Evolutionary conservation across 53 echinoderm and acorn worm species (phyloP).

Genomic region (Crossaster papposus): DNA sequence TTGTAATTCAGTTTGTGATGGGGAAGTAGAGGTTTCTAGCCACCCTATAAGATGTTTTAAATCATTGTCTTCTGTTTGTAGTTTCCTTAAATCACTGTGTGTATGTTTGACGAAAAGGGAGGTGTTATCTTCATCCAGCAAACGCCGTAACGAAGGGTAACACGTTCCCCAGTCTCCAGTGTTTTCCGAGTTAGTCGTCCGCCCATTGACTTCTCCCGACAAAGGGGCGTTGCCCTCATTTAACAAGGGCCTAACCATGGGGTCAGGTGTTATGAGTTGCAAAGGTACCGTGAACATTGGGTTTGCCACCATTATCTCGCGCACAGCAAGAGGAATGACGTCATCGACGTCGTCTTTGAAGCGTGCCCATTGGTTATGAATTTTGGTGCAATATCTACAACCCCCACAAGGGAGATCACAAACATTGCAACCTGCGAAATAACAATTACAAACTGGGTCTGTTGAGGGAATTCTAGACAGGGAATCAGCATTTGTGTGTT

Average conservation of each 20-base stretch:
- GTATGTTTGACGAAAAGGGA: neutral
- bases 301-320: too few species aligned
- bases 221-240: neutral
- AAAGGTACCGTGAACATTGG: too few species aligned
- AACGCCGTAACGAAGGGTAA: neutral
- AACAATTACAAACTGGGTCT: too few species aligned
- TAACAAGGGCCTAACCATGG: neutral
- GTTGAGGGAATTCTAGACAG: too few species aligned
- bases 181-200: neutral
- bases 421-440: too few species aligned
- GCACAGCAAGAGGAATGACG: too few species aligned
- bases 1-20: neutral
- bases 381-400: too few species aligned
- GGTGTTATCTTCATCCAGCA: neutral
- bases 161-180: neutral
- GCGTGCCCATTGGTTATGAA: too few species aligned
- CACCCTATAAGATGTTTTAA: conserved; percentile 5
- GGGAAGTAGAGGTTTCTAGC: neutral
- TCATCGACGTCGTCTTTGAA: too few species aligned
- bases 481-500: too few species aligned
- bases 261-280: too few species aligned
- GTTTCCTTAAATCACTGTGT: neutral
- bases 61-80: neutral
- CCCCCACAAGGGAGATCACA: too few species aligned
- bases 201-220: neutral